A percentile compares a stretch with the other conserved stretches of the same genome.
Conservation (phyloP, 2,113 vertebrate genomes). For the Stegastes partitus region DNA sequence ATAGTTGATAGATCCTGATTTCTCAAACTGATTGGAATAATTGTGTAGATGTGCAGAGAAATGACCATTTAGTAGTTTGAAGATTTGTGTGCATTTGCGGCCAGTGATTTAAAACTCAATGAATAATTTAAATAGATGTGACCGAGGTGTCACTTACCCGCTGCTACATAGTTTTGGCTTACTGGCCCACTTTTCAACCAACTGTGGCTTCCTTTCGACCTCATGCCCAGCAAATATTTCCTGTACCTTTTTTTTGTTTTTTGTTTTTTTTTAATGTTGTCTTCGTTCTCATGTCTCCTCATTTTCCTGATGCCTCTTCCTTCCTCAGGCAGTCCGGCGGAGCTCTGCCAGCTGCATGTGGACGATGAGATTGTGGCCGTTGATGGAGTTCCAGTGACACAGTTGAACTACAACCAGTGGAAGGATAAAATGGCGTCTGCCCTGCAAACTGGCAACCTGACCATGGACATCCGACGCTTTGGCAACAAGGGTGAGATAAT, state of each 20-base stretch:
- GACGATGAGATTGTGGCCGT: constrained; percentile 93
- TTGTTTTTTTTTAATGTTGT: too few relatives aligned
- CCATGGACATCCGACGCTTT: constrained; percentile 92
- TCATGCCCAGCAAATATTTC: constrained; percentile 12
- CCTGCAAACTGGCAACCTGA: constrained; percentile 88
- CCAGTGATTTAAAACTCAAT: constrained; percentile 58
- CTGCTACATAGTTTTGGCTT: constrained; percentile 45
- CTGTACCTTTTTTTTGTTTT: not conserved
- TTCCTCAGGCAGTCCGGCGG: constrained; percentile 89
- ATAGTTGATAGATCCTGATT: too few relatives aligned
- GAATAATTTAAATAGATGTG: constrained; percentile 76
- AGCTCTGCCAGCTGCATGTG: constrained; percentile 89
- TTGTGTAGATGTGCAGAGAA: too few relatives aligned
- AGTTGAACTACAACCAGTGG: constrained; percentile 90
- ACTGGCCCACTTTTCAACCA: constrained; percentile 48
- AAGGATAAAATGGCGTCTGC: constrained; percentile 88
- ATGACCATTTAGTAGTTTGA: not conserved
- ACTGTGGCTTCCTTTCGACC: constrained; percentile 10
- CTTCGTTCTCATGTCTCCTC: constrained; percentile 19
- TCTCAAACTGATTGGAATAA: too few relatives aligned
- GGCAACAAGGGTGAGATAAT: constrained; percentile 90
- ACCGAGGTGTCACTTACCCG: constrained; percentile 73
- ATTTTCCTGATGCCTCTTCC: constrained; percentile 6
- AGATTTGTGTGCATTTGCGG: not conserved
- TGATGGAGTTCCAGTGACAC: constrained; percentile 85